These are phyloP conservation scores for Trogon melanurus DNA, from an alignment of 2,113 vertebrate genomes.

Conservation along the genomic window DNA sequence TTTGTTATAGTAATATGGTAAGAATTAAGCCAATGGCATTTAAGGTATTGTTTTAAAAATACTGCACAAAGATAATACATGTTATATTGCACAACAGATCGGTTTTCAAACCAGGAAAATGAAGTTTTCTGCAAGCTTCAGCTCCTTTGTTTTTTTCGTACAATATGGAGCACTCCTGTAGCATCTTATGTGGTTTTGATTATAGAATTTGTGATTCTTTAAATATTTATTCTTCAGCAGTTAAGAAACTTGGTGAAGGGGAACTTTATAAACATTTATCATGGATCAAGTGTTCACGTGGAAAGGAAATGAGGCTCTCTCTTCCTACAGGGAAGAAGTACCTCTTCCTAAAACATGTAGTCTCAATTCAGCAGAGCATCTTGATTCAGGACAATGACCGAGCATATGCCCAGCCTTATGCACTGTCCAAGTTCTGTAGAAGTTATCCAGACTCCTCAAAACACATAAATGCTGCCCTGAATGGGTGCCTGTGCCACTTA, in stretches of 20 bases:
- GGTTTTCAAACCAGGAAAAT: slow-evolving; percentile 49
- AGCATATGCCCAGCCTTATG: neutral
- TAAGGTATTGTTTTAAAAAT: slow-evolving; percentile 69
- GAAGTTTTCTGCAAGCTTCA: slow-evolving; percentile 39
- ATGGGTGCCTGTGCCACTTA: neutral
- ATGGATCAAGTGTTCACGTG: neutral
- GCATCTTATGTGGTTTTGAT: slow-evolving; percentile 48
- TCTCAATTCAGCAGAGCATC: neutral
- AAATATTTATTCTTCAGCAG: slow-evolving; percentile 51
- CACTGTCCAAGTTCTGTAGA: neutral
- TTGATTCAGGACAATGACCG: neutral
- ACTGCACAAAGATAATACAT: slow-evolving; percentile 48
- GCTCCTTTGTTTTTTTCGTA: neutral
- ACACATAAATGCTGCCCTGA: neutral
- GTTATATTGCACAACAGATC: neutral
- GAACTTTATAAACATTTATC: slow-evolving; percentile 32
- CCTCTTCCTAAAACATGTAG: neutral
- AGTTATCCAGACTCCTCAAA: neutral
- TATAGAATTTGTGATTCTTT: slow-evolving; percentile 51
- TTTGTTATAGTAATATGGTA: slow-evolving; percentile 72
- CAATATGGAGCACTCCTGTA: slow-evolving; percentile 5
- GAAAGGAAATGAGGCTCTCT: slow-evolving; percentile 42
- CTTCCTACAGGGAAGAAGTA: neutral
- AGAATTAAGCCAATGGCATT: slow-evolving; percentile 67
- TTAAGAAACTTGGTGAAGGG: slow-evolving; percentile 36